Evolutionary conservation across 2,888 invertebrate genomes (phyloP).

Genomic region (Andrena bicolor): DNA sequence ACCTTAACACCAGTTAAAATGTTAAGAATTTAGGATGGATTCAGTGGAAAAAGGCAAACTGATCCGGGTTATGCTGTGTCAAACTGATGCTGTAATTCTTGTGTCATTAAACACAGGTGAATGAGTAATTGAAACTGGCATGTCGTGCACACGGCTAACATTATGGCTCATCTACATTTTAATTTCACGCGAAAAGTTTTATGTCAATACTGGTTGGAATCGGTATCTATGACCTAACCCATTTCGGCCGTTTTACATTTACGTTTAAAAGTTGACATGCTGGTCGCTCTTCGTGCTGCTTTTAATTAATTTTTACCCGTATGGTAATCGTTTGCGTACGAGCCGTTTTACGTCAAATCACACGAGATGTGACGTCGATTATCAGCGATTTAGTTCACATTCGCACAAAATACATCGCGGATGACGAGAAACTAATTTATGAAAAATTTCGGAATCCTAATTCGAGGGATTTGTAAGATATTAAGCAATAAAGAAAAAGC

Average conservation of each 20-base stretch:
- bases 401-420: not conserved
- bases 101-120: constrained; percentile 38
- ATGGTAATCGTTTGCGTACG: not conserved
- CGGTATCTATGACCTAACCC: constrained; percentile 4
- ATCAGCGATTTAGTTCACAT: not conserved
- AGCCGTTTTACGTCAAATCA: not conserved
- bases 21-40: not conserved
- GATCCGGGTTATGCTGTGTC: not conserved
- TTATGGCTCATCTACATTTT: constrained; percentile 43
- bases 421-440: too few relatives aligned
- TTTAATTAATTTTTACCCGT: constrained; percentile 46
- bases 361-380: not conserved
- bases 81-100: constrained; percentile 11
- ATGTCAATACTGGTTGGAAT: constrained; percentile 36
- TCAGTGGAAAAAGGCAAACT: not conserved
- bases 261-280: constrained; percentile 7
- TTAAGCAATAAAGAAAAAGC: too few relatives aligned
- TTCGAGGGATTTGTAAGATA: too few relatives aligned
- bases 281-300: not conserved
- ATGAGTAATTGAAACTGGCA: constrained; percentile 31
- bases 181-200: constrained; percentile 17
- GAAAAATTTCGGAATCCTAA: too few relatives aligned
- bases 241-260: constrained; percentile 28
- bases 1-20: too few relatives aligned
- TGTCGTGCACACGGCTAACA: constrained; percentile 18